Base-by-base conservation (phyloP, 2,797 vertebrate species). In the Okamejei kenojei region DNA sequence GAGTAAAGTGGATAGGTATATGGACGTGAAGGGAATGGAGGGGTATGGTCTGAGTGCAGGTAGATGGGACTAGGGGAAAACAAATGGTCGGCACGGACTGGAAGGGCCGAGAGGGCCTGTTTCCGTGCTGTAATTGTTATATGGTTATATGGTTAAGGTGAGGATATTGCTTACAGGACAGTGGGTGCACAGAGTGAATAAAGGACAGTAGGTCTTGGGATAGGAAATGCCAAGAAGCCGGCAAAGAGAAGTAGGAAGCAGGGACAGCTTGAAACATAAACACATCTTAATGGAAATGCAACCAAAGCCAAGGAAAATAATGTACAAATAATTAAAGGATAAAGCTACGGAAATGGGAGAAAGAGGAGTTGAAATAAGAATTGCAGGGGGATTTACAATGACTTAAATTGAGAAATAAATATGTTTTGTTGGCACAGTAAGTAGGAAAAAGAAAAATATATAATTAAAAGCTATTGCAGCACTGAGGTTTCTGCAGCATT, bases 261-360 rank as follows among this genome's bases (percentile, higher is more conserved):
- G 94, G 88, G 71, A 78, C 93, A 93, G 74, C 93, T 93, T 93
- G 93, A 94, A 95, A 94, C 93, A 94, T 95, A 96, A 97, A 96
- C 94, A 95, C 93, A 73, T 94, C 94, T 79, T 1, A 78, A 94
- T 32, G 94, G 94, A 95, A 95, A 95, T 93, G 38, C 71, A 26
- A 93, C 77, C 32, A 93, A 94, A 29, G 93, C 94, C 95, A 96
- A 95, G 94, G 95, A 95, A 74, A 96, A 96, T 94, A 96, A 90
- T 93, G 94, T 95, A 93, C 65, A 94, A 93, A 96, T 95, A 96
- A 96, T 96, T 94, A 95, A 95, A 95, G 95, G 95, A 95, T 96
- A 95, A 94, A 9, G 73, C 94, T 93, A 94, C 90, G 80, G 94
- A 94, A 95, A 94, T 95, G 94, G 61, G 86, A 95, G 94, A 95